Evolutionary conservation across 2,113 vertebrate genomes (phyloP).

Genomic region (Electrona antarctica): DNA sequence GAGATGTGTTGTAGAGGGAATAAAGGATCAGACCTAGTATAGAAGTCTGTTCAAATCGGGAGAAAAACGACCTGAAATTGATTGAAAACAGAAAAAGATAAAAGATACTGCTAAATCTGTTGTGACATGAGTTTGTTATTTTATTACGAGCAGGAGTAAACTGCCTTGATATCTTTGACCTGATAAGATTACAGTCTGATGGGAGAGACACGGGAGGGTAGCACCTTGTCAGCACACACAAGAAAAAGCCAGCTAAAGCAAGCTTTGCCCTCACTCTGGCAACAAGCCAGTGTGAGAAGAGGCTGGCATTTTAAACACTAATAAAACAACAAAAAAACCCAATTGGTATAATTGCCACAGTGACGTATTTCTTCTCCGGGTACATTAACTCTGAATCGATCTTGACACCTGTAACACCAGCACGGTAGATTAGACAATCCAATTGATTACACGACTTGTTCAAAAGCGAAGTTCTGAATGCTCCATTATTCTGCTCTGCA

Average conservation of each 20-base stretch:
- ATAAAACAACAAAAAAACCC: slow-evolving; percentile 55
- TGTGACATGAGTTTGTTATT: background rate
- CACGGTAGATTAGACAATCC: slow-evolving; percentile 40
- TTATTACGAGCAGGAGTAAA: background rate
- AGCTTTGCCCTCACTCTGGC: slow-evolving; percentile 43
- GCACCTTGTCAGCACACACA: slow-evolving; percentile 10
- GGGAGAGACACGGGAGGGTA: background rate
- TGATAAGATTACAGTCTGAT: background rate
- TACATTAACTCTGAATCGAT: slow-evolving; percentile 5
- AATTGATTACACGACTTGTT: slow-evolving; percentile 21
- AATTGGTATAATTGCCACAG: slow-evolving; percentile 40
- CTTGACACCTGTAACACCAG: background rate
- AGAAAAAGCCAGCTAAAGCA: slow-evolving; percentile 29
- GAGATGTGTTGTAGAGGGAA: no score
- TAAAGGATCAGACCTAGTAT: no score
- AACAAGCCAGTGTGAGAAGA: slow-evolving; percentile 53
- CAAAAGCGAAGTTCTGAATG: slow-evolving; percentile 6
- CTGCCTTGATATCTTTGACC: slow-evolving; percentile 1
- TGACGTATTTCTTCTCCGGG: background rate
- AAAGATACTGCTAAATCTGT: background rate
- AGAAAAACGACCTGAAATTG: background rate
- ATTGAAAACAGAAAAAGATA: background rate
- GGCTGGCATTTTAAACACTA: slow-evolving; percentile 60
- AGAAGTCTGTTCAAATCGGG: background rate
- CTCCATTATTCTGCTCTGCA: slow-evolving; percentile 11